Conservation (phyloP, 37 sponge, comb jelly and placozoan species). For the Amphimedon queenslandica region DNA sequence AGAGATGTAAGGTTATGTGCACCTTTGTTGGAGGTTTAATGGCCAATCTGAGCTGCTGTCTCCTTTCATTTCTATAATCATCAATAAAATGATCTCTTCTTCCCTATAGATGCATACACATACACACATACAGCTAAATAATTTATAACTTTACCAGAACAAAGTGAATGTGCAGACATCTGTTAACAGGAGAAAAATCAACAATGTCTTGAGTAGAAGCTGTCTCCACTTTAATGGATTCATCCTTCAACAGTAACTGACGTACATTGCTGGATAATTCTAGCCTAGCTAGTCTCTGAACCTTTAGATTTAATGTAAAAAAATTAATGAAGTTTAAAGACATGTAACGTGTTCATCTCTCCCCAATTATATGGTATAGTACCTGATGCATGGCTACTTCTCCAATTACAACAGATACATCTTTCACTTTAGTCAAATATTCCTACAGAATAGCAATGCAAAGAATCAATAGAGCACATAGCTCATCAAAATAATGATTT, state of each 20-base stretch:
- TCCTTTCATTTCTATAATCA: conserved; percentile 78
- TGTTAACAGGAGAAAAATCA: conserved; percentile 95
- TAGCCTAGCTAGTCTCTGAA: conserved; percentile 35
- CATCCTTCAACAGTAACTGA: conserved; percentile 15
- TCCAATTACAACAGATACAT: conserved; percentile 76
- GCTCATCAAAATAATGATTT: no score
- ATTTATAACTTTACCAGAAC: conserved; percentile 62
- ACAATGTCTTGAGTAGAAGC: conserved; percentile 91
- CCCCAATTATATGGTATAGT: no score
- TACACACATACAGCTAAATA: background rate
- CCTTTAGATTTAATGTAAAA: conserved; percentile 17
- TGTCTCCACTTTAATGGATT: conserved; percentile 56
- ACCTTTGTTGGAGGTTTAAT: conserved; percentile 45
- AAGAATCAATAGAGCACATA: no score
- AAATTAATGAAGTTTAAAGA: no score
- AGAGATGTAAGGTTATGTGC: no score
- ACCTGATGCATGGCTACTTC: conserved; percentile 96
- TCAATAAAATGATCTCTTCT: conserved; percentile 78
- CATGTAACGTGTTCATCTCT: no score
- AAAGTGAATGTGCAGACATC: conserved; percentile 93
- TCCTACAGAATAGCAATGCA: conserved; percentile 75
- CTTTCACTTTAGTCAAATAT: conserved; percentile 84
- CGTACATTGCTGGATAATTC: conserved; percentile 57
- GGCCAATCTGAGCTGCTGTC: conserved; percentile 82
- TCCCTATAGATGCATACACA: conserved; percentile 52